Evolutionary conservation across 2,113 vertebrate genomes (phyloP), one percentile per base, ranked within the genome.

Genomic region (Hemicordylus capensis): DNA sequence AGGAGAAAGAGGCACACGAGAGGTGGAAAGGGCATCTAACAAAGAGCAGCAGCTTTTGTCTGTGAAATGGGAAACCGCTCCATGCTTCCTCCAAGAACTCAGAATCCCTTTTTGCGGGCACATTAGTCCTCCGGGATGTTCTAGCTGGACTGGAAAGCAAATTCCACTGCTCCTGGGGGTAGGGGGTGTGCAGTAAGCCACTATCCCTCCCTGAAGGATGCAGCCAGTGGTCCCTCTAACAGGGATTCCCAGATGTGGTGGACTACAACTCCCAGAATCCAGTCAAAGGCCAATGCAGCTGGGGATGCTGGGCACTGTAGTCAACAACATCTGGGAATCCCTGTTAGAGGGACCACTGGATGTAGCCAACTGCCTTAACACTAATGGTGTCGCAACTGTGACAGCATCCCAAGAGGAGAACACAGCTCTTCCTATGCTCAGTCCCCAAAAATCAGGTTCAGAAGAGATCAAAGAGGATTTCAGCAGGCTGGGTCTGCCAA

Each of bases 401-500:
- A 85, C 84, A 63, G 70, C 19, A 75, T 75, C 89, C 88, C 80
- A 44, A 69, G n/a, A 80, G 72, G 12, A 20, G 83, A 93, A 84
- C 86, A 88, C 86, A 89, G 86, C 80, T 88, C 66, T 88, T 90
- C 88, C 72, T 93, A 84, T 77, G 39, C 91, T 89, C 76, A 0
- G 80, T 73, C 61, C 76, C 89, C n/a, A 72, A 37, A 14, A 59
- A 73, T 88, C 76, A 80, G 66, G 59, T 78, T 76, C 80, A 89
- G 89, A 87, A 89, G 76, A 81, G 83, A 90, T 92, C 81, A 76
- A 89, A n/a, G n/a, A n/a, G 85, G 85, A 69, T 82, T 86, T 87
- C 77, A 86, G 0, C 0, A 86, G 4, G 61, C 1, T n/a, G 76
- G 72, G 14, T 90, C 82, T 37, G 87, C 44, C 61, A 78, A 58